Conservation (phyloP, 2,113 vertebrate species). For the Xenus cinereus region DNA sequence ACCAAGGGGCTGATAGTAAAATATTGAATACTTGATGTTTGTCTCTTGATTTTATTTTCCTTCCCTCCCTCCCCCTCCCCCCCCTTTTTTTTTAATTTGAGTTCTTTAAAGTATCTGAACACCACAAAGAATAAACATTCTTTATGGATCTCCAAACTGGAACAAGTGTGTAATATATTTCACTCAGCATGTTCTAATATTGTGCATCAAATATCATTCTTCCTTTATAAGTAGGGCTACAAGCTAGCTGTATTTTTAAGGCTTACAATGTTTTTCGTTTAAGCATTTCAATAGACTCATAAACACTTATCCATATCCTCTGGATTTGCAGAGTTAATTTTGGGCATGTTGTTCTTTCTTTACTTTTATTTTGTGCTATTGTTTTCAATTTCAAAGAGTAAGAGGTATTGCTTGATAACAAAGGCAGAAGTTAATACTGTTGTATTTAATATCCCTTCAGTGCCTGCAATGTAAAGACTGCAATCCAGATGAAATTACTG, state of each 20-base stretch:
- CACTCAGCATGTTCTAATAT: neutral
- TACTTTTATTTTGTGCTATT: slow-evolving; percentile 28
- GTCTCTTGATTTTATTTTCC: neutral
- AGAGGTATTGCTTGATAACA: slow-evolving; percentile 41
- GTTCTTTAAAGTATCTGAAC: slow-evolving; percentile 17
- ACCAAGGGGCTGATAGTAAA: slow-evolving; percentile 59
- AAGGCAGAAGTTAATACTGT: slow-evolving; percentile 58
- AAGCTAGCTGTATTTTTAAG: slow-evolving; percentile 4
- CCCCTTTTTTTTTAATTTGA: neutral
- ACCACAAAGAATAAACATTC: slow-evolving; percentile 33
- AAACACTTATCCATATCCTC: neutral
- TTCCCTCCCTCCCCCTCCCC: too few relatives aligned
- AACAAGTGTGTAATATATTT: slow-evolving; percentile 6
- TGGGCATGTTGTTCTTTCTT: neutral
- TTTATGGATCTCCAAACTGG: neutral
- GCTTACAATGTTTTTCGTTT: slow-evolving; percentile 11
- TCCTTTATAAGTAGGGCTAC: neutral
- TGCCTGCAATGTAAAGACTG: slow-evolving; percentile 13
- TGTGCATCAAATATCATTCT: slow-evolving; percentile 35
- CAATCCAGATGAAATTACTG: slow-evolving; percentile 60
- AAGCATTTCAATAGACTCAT: neutral
- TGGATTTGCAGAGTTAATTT: slow-evolving; percentile 14
- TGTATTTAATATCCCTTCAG: slow-evolving; percentile 56
- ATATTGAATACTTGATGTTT: slow-evolving; percentile 27
- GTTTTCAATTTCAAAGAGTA: slow-evolving; percentile 44